Base-by-base conservation (phyloP, 2,797 vertebrate genomes). In the Dallia pectoralis region DNA sequence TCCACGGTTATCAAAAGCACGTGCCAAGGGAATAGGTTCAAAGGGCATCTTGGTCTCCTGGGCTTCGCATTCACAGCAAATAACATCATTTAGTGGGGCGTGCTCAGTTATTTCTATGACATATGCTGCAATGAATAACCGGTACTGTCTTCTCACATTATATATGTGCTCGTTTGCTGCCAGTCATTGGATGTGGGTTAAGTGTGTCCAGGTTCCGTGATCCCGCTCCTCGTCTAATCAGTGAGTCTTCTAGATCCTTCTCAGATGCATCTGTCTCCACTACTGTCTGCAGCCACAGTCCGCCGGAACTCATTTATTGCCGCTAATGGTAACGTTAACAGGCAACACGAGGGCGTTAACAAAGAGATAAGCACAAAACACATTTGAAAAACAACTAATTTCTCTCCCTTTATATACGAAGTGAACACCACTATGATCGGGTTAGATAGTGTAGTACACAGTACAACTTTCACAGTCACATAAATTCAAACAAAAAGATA, bases 1-100 rank as follows among this genome's bases (percentile, higher is more conserved):
- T 82, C 87, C 87, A 87, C 63, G 84, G 79, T 89, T 89, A 91
- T 91, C 89, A 90, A 72, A 86, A 87, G 87, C 87, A 90, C 89
- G 81, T 68, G 66, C 85, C 87, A 90, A 88, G 77, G 73, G 78
- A 76, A 72, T 69, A 78, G 81, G 88, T 86, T 88, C 89, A 90
- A 91, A 89, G 90, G 90, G 81, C 89, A 77, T 73, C 2, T 72
- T 73, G 78, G 86, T 78, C 85, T 88, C 79, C 81, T 29, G 9
- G 47, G 67, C 19, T 68, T 25, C 49, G 44, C 44, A 48, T 48
- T 69, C 47, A 27, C 12, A 1, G 16, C 18, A 18, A 33, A 33
- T 22, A 33, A 66, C 56, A 25, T 8, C 27, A 65, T 29, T 36
- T 36, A 32, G 19, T 71, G 70, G 59, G 51, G 19, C 69, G 44